A percentile compares a stretch with the other conserved stretches of the same genome.
phyloP scores from a whole-genome alignment of 2,797 vertebrate species.

The Phrynocephalus forsythii region DNA sequence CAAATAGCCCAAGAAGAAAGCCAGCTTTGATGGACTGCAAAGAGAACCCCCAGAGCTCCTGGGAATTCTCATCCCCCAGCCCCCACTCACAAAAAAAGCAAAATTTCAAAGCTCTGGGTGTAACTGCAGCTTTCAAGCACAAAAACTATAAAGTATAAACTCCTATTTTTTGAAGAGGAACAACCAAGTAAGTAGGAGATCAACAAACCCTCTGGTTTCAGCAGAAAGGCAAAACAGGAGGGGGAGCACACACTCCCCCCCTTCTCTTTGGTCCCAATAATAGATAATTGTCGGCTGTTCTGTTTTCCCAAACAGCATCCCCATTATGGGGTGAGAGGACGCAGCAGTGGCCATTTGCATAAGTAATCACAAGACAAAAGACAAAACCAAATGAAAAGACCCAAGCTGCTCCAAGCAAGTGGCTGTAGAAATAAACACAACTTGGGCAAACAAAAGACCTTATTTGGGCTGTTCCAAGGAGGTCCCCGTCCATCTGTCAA shows the following conservation, averaged over 20 bases:
- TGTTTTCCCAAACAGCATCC: constrained; percentile 13
- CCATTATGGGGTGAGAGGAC: background rate
- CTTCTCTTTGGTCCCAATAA: background rate
- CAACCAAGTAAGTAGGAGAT: background rate
- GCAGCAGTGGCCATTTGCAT: background rate
- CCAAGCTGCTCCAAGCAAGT: background rate
- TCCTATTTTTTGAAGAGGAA: background rate
- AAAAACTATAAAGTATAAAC: too few relatives aligned
- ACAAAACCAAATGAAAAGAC: background rate
- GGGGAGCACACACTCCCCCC: background rate
- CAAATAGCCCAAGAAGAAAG: too few relatives aligned
- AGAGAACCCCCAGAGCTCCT: too few relatives aligned
- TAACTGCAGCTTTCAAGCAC: too few relatives aligned
- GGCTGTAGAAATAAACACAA: background rate
- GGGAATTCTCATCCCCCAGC: too few relatives aligned
- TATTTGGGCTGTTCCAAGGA: too few relatives aligned
- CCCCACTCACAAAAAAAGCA: too few relatives aligned
- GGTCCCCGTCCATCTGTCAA: background rate
- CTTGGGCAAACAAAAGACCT: background rate
- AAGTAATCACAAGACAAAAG: constrained; percentile 1
- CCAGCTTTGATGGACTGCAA: too few relatives aligned
- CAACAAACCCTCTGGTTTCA: background rate
- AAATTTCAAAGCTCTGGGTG: too few relatives aligned
- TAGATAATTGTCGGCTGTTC: constrained; percentile 32
- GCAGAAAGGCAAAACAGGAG: background rate